These are phyloP conservation scores for Bellardia bayeri DNA, from an alignment of 2,888 invertebrate species.

Conservation along the genomic window DNA sequence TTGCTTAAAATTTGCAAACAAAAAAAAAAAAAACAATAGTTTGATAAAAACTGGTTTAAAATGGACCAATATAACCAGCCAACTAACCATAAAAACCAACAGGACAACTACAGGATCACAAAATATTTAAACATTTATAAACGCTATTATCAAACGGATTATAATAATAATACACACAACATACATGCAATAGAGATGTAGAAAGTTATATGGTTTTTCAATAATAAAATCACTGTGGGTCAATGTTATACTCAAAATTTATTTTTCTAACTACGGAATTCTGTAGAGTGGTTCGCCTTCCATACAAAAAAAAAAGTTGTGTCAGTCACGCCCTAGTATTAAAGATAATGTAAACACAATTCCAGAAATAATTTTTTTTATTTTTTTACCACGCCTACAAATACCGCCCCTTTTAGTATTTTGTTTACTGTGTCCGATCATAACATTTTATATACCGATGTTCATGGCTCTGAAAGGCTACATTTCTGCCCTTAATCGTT, in stretches of 20 bases:
- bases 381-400: no score
- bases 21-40: background rate
- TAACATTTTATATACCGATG: no score
- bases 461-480: no score
- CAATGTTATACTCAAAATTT: background rate
- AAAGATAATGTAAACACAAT: no score
- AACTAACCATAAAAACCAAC: constrained; percentile 64
- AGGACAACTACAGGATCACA: constrained; percentile 60
- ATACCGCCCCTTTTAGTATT: no score
- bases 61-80: constrained; percentile 55
- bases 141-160: constrained; percentile 61
- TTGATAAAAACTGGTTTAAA: constrained; percentile 49
- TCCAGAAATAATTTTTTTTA: no score
- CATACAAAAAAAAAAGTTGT: background rate
- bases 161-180: constrained; percentile 47
- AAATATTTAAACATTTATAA: constrained; percentile 63
- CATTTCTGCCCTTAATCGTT: no score
- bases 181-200: constrained; percentile 38
- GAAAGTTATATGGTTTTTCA: constrained; percentile 2
- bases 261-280: no score
- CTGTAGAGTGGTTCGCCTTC: no score
- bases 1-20: constrained; percentile 25
- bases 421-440: no score
- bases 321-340: no score
- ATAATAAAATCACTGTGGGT: constrained; percentile 35